Conservation (phyloP, 2,113 vertebrate species). For the Chunga burmeisteri region DNA sequence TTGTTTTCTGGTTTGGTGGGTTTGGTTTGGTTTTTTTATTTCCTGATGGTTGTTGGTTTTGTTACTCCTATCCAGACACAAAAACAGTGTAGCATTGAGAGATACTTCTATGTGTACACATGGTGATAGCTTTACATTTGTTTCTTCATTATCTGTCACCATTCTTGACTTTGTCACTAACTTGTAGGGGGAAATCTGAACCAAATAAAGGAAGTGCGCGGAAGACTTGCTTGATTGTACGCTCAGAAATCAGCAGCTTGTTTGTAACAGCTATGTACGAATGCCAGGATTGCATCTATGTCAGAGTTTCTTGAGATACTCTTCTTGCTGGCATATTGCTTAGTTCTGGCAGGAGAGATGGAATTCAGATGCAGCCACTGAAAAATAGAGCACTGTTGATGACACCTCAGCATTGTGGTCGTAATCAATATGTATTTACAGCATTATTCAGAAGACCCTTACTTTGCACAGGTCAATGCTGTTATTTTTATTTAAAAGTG, state of each 20-base stretch:
- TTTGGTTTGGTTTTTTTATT: not conserved
- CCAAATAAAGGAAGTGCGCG: not conserved
- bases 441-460: not conserved
- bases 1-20: not conserved
- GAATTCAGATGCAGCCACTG: not conserved
- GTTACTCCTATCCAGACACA: not conserved
- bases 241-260: not conserved
- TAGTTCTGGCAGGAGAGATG: not conserved
- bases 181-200: not conserved
- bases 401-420: not conserved
- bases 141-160: not conserved
- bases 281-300: not conserved
- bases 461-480: not conserved
- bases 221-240: not conserved
- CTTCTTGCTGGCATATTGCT: not conserved
- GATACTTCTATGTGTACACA: rapidly evolving
- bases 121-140: not conserved
- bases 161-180: not conserved
- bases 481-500: not conserved
- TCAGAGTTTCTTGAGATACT: not conserved
- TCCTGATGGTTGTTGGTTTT: not conserved
- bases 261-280: not conserved
- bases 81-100: not conserved
- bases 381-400: not conserved
- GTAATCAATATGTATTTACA: not conserved